Base-by-base conservation (phyloP, 1,140 invertebrate species). In the Cherax quadricarinatus region DNA sequence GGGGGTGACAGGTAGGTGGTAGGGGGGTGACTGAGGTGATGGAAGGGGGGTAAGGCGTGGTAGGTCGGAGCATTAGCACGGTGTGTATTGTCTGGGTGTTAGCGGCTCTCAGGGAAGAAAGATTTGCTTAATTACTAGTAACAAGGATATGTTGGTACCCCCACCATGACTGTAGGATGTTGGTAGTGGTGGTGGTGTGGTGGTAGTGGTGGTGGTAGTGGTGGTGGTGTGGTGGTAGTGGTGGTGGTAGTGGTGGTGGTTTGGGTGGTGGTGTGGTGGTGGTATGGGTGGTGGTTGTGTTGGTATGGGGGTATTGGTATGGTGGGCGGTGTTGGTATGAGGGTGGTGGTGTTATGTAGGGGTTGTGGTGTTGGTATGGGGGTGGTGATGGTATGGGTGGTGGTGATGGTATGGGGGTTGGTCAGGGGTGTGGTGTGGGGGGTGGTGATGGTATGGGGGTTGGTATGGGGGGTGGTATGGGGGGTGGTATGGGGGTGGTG, bases 101-200 rank as follows among this genome's bases (percentile, higher is more conserved):
- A 86, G 84, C 7, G 2, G 7, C 10, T n/a, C 7, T 1, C 6
- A 24, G 12, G 66, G 84, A 24, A 53, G 51, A 86, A 86, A 73
- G 62, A 66, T 86, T 49, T 24, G 30, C 48, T 86, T 86, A 86
- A 86, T 86, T 86, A 73, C 41, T 48, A 18, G 84, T 86, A 86
- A 86, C 84, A 86, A 86, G 84, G 16, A 66, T 51, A 66, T 86
- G 84, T 86, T 86, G 41, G 41, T 51, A 66, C 48, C 66, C 84
- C 4, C 12, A 21, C 49, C 24, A 49, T n/a, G 80, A 18, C 18
- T 12, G 80, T 53, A 57, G 53, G n/a, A n/a, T 12, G 41, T 21
- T 12, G 80, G 80, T 14, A 48, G 80, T 21, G 48, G n/a, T 24
- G 30, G 78, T 79, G 78, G 14, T 57, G 53, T 57, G 1, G 53